A percentile compares a stretch with the other conserved stretches of the same genome.
These are phyloP conservation scores for Hyposoter dolosus DNA, from an alignment of 2,888 invertebrate species.

Conservation along the genomic window DNA sequence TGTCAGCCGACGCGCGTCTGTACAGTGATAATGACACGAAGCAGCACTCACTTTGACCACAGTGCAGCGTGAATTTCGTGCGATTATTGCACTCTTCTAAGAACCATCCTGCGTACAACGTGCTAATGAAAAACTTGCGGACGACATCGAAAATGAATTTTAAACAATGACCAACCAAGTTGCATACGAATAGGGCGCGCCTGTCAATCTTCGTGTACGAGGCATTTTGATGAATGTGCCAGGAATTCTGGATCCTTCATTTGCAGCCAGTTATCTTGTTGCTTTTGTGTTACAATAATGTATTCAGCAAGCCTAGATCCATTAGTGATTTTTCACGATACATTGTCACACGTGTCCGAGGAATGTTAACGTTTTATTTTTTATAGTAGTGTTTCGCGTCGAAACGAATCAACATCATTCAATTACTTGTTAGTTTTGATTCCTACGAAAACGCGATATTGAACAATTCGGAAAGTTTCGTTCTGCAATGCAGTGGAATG, in stretches of 20 bases:
- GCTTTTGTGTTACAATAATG: neutral
- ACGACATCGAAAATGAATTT: neutral
- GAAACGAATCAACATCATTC: neutral
- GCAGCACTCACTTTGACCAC: neutral
- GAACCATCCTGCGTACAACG: neutral
- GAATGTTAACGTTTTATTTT: neutral
- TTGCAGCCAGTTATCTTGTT: neutral
- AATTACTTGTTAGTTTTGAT: neutral
- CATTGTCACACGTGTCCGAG: neutral
- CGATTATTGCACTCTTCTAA: conserved; percentile 10
- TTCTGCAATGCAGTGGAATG: neutral
- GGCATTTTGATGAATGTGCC: neutral
- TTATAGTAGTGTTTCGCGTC: neutral
- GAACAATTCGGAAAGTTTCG: neutral
- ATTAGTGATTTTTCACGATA: neutral
- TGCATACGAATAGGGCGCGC: neutral
- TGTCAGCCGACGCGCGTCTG: neutral
- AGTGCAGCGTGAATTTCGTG: neutral
- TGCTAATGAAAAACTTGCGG: neutral
- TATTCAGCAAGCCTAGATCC: neutral
- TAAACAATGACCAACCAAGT: neutral
- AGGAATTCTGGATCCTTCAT: neutral
- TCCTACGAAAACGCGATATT: neutral
- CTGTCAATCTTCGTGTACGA: neutral
- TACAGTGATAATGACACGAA: neutral